Base-by-base conservation (phyloP, 2,888 invertebrate genomes). In the Iphiclides podalirius region DNA sequence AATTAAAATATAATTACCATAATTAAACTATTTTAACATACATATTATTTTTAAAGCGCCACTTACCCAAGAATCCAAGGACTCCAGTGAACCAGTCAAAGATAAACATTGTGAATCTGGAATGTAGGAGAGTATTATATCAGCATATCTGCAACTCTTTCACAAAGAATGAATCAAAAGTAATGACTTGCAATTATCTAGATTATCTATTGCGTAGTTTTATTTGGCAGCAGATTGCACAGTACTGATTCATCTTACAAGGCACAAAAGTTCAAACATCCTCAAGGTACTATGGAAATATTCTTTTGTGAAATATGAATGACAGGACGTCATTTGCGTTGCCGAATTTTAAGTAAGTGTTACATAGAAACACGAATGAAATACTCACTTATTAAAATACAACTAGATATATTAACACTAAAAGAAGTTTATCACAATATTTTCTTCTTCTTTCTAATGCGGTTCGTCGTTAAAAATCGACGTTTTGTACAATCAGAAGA, bases 11-110 rank as follows among this genome's bases (percentile, higher is more conserved):
- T n/a, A n/a, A n/a, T n/a, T n/a, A n/a, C n/a, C n/a, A n/a, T n/a
- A n/a, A n/a, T n/a, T n/a, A n/a, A n/a, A n/a, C n/a, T n/a, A n/a
- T n/a, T n/a, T n/a, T n/a, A n/a, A n/a, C n/a, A n/a, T n/a, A n/a
- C n/a, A n/a, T n/a, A n/a, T n/a, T 20, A 20, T 6, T 4, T 20
- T 20, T 20, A 20, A 20, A 20, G 6, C 20, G 6, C 6, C 6
- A 6, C 93, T 94, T 82, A 96, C 97, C 97, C 81, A 97, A 92
- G 89, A 96, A 97, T 82, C 96, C 96, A 77, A 97, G 91, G 76
- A 97, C 96, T 72, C 96, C 96, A 82, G 96, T 95, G 80, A 97
- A 95, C 96, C 97, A 97, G 88, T 97, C 97, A 95, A 95, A 95
- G 90, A 97, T 94, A 91, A 97, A 97, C 97, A 97, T 97, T 80